Conservation (phyloP, 1,140 invertebrate genomes). For the Philotrypesis tridentata region DNA sequence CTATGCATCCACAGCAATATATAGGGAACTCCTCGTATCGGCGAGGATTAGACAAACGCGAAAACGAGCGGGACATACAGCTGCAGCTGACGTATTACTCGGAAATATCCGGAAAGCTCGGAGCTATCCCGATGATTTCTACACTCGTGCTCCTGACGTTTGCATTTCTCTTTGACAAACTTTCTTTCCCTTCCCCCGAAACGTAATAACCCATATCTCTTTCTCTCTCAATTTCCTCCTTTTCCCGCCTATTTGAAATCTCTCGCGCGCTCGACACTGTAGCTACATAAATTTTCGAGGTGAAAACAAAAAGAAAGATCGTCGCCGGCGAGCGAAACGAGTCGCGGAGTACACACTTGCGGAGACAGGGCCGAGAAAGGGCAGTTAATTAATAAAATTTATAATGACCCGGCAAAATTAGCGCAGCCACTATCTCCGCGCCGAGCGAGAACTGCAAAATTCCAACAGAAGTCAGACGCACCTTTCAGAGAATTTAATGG, state of each 20-base stretch:
- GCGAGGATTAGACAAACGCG: neutral
- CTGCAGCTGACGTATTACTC: constrained; percentile 29
- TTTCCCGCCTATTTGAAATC: too few species aligned
- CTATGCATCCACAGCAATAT: too few species aligned
- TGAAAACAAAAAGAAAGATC: too few species aligned
- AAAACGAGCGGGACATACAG: constrained; percentile 13
- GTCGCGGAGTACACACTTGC: too few species aligned
- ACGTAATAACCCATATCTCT: too few species aligned
- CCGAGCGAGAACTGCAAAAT: neutral
- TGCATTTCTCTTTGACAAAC: neutral
- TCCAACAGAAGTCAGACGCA: constrained; percentile 27
- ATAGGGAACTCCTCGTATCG: neutral
- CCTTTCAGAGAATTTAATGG: constrained; percentile 43
- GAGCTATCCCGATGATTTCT: neutral
- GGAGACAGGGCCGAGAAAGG: too few species aligned
- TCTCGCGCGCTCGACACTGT: too few species aligned
- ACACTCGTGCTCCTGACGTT: constrained; percentile 5
- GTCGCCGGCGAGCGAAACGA: too few species aligned
- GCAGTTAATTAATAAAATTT: constrained; percentile 19
- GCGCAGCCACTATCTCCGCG: neutral
- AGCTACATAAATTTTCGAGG: neutral
- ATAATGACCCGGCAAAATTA: constrained; percentile 7
- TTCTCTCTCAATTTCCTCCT: too few species aligned
- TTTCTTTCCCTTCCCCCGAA: neutral
- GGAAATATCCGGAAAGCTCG: neutral